These are phyloP conservation scores for Aplodontia rufa DNA, from an alignment of 2,113 vertebrate species.

Conservation along the genomic window DNA sequence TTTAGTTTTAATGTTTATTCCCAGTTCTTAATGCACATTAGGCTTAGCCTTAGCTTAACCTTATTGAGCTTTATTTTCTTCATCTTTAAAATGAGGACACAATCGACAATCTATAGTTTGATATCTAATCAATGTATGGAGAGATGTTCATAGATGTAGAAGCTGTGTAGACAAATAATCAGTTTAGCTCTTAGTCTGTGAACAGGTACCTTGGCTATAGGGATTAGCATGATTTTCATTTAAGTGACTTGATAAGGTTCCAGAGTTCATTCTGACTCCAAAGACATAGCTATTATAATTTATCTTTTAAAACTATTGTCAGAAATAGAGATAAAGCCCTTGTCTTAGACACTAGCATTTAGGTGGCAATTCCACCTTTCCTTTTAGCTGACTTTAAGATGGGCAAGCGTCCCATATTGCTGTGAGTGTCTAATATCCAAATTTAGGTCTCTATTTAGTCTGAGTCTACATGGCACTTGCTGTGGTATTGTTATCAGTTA, in stretches of 20 bases:
- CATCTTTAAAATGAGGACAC: not conserved
- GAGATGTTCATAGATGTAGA: not conserved
- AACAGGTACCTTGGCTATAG: not conserved
- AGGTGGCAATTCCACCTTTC: not conserved
- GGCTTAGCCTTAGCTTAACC: not conserved
- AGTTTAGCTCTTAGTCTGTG: not conserved
- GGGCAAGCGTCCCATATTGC: not conserved
- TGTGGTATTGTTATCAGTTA: not conserved
- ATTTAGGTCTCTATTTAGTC: not conserved
- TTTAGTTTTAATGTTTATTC: not conserved
- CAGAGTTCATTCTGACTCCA: not conserved
- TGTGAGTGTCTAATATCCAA: not conserved
- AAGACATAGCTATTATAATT: not conserved
- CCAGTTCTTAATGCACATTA: not conserved
- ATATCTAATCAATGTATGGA: not conserved
- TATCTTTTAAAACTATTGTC: not conserved
- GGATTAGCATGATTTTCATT: not conserved
- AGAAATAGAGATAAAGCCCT: not conserved
- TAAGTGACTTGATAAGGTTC: not conserved
- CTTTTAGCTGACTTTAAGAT: not conserved
- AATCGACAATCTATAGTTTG: not conserved
- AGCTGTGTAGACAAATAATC: not conserved
- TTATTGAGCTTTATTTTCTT: not conserved
- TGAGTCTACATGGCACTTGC: not conserved
- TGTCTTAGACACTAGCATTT: not conserved